Conservation (phyloP, 2,113 vertebrate genomes). For the Suricata suricatta region DNA sequence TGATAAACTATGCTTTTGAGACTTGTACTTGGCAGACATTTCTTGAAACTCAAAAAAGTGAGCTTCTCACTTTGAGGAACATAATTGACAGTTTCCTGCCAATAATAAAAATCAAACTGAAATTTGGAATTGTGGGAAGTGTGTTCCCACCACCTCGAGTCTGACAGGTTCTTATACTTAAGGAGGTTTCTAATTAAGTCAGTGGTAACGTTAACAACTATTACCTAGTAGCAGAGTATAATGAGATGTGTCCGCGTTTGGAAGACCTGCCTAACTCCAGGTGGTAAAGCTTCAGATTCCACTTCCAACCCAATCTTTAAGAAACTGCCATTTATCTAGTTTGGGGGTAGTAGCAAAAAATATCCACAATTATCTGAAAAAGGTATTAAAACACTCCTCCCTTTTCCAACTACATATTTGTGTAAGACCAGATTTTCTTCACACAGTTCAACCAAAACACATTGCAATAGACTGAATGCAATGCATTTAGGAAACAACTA, state of each 20-base stretch:
- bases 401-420: background rate
- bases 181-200: background rate
- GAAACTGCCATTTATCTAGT: background rate
- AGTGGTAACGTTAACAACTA: background rate
- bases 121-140: background rate
- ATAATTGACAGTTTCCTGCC: background rate
- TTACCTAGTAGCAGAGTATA: background rate
- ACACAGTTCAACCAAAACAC: background rate
- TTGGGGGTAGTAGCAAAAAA: background rate
- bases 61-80: background rate
- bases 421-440: background rate
- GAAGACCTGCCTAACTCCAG: background rate
- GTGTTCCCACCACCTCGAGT: background rate
- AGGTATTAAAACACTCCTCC: background rate
- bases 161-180: background rate
- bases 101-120: constrained; percentile 4
- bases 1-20: background rate
- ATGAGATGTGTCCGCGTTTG: background rate
- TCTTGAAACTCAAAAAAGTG: constrained; percentile 33
- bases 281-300: background rate
- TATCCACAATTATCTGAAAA: background rate
- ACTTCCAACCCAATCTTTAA: background rate
- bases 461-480: background rate
- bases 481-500: background rate
- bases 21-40: background rate